Conservation (phyloP, 2,797 vertebrate genomes). For the Hoplostethus mediterraneus region DNA sequence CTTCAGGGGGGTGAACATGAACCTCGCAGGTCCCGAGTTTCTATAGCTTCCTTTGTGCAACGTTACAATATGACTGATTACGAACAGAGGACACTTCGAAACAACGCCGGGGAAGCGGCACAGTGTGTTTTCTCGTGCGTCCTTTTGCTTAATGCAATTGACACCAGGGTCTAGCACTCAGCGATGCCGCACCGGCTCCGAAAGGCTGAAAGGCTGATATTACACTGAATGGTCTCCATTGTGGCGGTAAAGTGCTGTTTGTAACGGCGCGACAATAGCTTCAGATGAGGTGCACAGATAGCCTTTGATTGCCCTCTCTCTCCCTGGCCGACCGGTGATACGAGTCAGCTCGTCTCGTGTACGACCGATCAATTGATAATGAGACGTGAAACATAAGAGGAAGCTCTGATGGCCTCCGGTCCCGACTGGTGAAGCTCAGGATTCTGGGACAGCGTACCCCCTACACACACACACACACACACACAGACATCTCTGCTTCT, state of each 20-base stretch:
- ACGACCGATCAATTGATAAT: conserved; percentile 58
- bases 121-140: conserved; percentile 8
- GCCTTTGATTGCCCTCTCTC: conserved; percentile 64
- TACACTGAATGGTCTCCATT: conserved; percentile 50
- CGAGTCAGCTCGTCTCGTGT: conserved; percentile 32
- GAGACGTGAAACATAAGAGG: conserved; percentile 69
- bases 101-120: conserved; percentile 6
- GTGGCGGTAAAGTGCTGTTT: conserved; percentile 62
- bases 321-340: conserved; percentile 41
- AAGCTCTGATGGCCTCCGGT: conserved; percentile 53
- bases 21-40: not conserved
- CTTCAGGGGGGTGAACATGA: no score
- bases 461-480: conserved; percentile 10
- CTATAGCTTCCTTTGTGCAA: not conserved
- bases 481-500: conserved; percentile 17
- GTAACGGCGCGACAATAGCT: conserved; percentile 62
- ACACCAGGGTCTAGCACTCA: conserved; percentile 46
- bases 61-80: conserved; percentile 6
- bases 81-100: not conserved
- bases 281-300: conserved; percentile 61
- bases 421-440: conserved; percentile 39
- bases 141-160: conserved; percentile 32
- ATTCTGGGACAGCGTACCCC: conserved; percentile 11
- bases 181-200: conserved; percentile 11
- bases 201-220: conserved; percentile 48